Base-by-base conservation (phyloP, 2,888 invertebrate genomes). In the Disparrhopalites patrizii region DNA sequence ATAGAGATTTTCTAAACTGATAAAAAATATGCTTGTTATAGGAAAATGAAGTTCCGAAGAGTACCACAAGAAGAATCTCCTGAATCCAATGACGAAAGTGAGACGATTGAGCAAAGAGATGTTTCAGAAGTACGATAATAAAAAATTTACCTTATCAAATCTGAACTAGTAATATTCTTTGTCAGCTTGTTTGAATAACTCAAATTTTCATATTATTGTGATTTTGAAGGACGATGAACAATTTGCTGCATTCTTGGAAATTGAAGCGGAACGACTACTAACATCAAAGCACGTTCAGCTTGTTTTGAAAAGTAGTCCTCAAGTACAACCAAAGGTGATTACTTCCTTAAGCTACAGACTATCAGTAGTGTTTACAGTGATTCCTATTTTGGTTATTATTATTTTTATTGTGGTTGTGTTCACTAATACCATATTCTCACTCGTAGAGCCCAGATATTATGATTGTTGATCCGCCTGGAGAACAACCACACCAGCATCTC, bases 241-340 rank as follows among this genome's bases (percentile, higher is more conserved):
- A 27, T 64, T 64, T 57, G 64, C 64, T 10, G 27, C 47, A 38
- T 64, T 33, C 31, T 33, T 64, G n/a, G 64, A 64, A n/a, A 20
- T 3, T 5, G 50, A 64, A 50, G 64, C 64, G 3, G n/a, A 31
- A 50, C 27, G 38, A 38, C 25, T 31, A n/a, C 18, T 30, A 1
- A 31, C 30, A 27, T 30, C 25, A 31, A 43, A 31, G 20, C 13
- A 7, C 13, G 18, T 60, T 2, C 30, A 28, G 23, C 47, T 50
- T 27, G 18, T 28, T 13, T 20, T 50, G 3, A 47, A 20, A 31
- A 50, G n/a, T 43, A 18, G 8, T 20, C 33, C 50, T 27, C 23
- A 25, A 4, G 23, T 15, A 31, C 23, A 36, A 50, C 4, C 18
- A 15, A 57, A 57, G 36, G 38, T 57, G 40, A 2, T n/a, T n/a